These are phyloP conservation scores for Gymnocheta viridis DNA, from an alignment of 2,888 invertebrate genomes.

Conservation along the genomic window DNA sequence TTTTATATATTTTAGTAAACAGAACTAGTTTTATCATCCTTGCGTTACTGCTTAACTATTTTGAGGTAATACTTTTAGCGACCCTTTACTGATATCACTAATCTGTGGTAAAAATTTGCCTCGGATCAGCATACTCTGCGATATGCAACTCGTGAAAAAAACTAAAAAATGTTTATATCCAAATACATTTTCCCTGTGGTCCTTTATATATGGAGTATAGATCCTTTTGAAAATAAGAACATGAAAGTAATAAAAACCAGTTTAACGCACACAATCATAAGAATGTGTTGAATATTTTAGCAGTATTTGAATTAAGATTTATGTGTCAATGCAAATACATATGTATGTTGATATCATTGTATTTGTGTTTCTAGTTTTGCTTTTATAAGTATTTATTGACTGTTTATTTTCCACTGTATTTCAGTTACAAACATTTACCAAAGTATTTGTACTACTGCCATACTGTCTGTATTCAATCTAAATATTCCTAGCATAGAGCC, in stretches of 20 bases:
- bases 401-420: background rate
- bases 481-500: background rate
- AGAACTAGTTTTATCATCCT: too few species aligned
- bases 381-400: background rate
- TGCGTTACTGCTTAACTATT: too few species aligned
- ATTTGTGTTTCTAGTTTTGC: slow-evolving; percentile 17
- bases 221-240: too few species aligned
- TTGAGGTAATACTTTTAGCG: too few species aligned
- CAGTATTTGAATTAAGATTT: slow-evolving; percentile 64
- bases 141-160: too few species aligned
- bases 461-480: background rate
- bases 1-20: too few species aligned
- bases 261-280: background rate
- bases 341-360: slow-evolving; percentile 17
- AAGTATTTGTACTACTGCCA: slow-evolving; percentile 22
- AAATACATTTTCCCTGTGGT: too few species aligned
- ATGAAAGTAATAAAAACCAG: background rate
- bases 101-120: too few species aligned
- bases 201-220: too few species aligned
- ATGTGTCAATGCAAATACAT: slow-evolving; percentile 45
- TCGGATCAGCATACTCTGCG: too few species aligned
- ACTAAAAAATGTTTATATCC: too few species aligned
- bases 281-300: slow-evolving; percentile 40
- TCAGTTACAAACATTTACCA: slow-evolving; percentile 2
- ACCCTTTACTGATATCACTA: too few species aligned